Percentiles rank a stretch among this genome's conserved stretches.
phyloP scores from a whole-genome alignment of 2,888 invertebrate species.

The Dascillus cervinus region DNA sequence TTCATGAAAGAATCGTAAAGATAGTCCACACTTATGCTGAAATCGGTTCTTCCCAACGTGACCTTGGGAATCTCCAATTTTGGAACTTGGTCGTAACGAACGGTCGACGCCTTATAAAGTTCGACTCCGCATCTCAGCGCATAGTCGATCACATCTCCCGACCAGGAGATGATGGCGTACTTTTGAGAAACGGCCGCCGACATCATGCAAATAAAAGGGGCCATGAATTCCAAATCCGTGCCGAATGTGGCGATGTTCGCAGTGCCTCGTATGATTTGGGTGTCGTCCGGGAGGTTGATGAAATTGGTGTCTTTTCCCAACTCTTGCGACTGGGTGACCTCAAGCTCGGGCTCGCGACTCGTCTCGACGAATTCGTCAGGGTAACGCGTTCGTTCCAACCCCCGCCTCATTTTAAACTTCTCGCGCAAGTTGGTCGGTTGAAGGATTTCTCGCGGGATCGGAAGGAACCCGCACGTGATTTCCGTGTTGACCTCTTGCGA shows the following conservation, averaged over 20 bases:
- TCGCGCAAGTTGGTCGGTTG: constrained; percentile 8
- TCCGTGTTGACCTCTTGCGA: constrained; percentile 21
- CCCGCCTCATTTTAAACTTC: constrained; percentile 8
- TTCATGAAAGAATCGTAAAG: constrained; percentile 35
- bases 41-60: constrained; percentile 50
- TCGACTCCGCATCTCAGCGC: constrained; percentile 46
- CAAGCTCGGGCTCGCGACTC: constrained; percentile 15
- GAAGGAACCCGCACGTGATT: constrained; percentile 23
- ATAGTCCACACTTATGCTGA: constrained; percentile 46
- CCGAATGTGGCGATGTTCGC: constrained; percentile 37
- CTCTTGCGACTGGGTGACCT: constrained; percentile 42
- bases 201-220: constrained; percentile 53
- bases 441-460: constrained; percentile 11
- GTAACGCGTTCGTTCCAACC: constrained; percentile 2
- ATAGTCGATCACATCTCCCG: constrained; percentile 51
- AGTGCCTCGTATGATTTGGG: constrained; percentile 50
- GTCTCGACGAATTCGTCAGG: neutral
- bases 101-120: constrained; percentile 38
- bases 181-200: constrained; percentile 55
- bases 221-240: constrained; percentile 25
- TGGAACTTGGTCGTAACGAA: constrained; percentile 42
- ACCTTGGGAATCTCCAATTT: constrained; percentile 54
- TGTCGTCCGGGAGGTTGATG: constrained; percentile 50
- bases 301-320: constrained; percentile 52
- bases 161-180: constrained; percentile 54